Evolutionary conservation across 92 coral and sea anemone genomes (phyloP).

Genomic region (Blastomussa wellsi): DNA sequence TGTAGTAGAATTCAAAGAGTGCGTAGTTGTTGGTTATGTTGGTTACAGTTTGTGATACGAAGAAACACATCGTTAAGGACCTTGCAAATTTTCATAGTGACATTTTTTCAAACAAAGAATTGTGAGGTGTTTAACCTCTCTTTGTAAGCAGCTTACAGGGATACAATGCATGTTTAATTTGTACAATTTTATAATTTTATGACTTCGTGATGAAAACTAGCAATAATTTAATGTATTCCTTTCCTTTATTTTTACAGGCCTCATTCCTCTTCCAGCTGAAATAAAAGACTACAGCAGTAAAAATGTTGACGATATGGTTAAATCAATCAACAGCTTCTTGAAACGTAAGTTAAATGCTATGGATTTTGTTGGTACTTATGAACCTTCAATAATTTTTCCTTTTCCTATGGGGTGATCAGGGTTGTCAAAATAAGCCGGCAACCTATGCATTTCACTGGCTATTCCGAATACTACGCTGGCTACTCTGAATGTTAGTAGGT

Average conservation of each 20-base stretch:
- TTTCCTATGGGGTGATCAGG: too few relatives aligned
- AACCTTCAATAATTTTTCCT: not conserved
- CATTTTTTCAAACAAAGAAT: too few relatives aligned
- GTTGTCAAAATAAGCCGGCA: too few relatives aligned
- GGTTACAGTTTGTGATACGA: not conserved
- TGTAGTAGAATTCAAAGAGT: not conserved
- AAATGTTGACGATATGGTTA: not conserved
- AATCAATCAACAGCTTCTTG: conserved; percentile 37
- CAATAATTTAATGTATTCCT: not conserved
- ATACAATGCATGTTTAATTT: too few relatives aligned
- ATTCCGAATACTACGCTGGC: too few relatives aligned
- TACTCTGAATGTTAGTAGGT: too few relatives aligned
- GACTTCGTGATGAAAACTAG: not conserved
- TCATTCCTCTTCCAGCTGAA: conserved; percentile 37
- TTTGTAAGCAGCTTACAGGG: too few relatives aligned
- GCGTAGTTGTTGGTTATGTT: not conserved
- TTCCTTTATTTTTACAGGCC: conserved; percentile 41
- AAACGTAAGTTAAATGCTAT: conserved; percentile 50
- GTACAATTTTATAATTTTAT: not conserved
- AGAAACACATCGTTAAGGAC: not conserved
- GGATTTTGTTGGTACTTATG: too few relatives aligned
- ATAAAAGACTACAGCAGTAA: not conserved
- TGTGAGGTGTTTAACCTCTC: too few relatives aligned
- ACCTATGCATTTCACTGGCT: too few relatives aligned
- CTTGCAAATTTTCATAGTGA: not conserved